Evolutionary conservation across 2,888 invertebrate genomes (phyloP), one percentile per base, ranked within the genome.

Genomic region (Drosophila recens): DNA sequence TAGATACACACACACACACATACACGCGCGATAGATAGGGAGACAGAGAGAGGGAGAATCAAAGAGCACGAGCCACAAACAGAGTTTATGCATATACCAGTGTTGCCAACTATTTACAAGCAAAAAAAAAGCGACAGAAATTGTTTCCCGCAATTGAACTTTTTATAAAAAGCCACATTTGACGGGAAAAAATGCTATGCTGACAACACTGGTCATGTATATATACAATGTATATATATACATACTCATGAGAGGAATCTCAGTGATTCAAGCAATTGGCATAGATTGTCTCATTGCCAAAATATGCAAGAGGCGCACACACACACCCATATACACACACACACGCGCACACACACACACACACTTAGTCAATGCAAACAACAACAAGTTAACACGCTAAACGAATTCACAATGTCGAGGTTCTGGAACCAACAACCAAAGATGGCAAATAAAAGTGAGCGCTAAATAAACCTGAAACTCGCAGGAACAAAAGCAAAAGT

Each of bases 401-500:
- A 63, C 46, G 72, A 81, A 78, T 81, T 78, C 57, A 53, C 73
- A 67, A 77, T 64, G 63, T 71, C 66, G 59, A 42, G 62, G 65
- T 38, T 56, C 70, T 56, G 54, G 52, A 54, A 23, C 11, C 62
- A 9, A 46, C 3, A 17, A 20, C 42, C 67, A 64, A 67, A 80
- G 43, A 73, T 56, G 73, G 74, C 61, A 82, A 81, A 79, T 67
- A 82, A 79, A 79, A 79, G 82, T 67, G 79, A 82, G 72, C 84
- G 74, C 67, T 77, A 72, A 90, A 84, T 77, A 72, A 90, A 84
- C 83, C 86, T 80, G 87, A 88, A 83, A 66, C 43, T 38, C 67
- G 27, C 46, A 53, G 83, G 77, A 87, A 81, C 57, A 84, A 88
- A 84, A 84, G 87, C 90, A 84, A 84, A 90, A 84, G 84, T 89